Conservation (phyloP, 2,888 invertebrate genomes). For the Calameuta filiformis region DNA sequence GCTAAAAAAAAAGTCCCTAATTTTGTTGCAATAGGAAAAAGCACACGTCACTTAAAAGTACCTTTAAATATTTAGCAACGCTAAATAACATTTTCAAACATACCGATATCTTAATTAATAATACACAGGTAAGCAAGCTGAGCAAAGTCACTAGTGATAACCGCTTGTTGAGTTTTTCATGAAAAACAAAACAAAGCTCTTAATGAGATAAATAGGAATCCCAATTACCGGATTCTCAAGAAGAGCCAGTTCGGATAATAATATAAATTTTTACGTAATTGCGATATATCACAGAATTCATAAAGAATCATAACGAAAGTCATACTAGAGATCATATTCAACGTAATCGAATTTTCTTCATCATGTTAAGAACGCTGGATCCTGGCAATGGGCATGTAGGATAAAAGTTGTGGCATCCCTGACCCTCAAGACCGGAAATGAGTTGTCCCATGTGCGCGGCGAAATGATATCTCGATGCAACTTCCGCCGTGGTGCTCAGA, state of each 20-base stretch:
- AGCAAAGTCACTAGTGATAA: too few species aligned
- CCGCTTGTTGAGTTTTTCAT: too few species aligned
- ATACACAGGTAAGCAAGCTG: too few species aligned
- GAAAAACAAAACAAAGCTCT: too few species aligned
- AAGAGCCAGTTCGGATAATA: not conserved
- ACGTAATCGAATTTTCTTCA: slow-evolving; percentile 70
- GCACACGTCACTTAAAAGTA: too few species aligned
- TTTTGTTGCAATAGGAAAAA: not conserved
- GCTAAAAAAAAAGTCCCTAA: not conserved
- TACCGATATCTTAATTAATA: too few species aligned
- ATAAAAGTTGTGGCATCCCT: slow-evolving; percentile 76
- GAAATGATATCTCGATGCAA: slow-evolving; percentile 74
- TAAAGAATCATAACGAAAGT: not conserved
- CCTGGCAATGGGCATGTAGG: slow-evolving; percentile 75
- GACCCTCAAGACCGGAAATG: slow-evolving; percentile 74
- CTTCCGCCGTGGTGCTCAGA: slow-evolving; percentile 72
- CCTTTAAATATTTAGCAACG: too few species aligned
- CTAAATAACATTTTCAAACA: too few species aligned
- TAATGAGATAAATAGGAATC: too few species aligned
- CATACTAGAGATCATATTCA: slow-evolving; percentile 23
- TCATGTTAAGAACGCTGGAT: slow-evolving; percentile 72
- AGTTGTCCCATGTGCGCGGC: slow-evolving; percentile 78
- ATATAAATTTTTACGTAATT: not conserved
- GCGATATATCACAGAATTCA: slow-evolving; percentile 32
- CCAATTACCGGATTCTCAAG: too few species aligned